Base-by-base conservation (phyloP, 2,797 vertebrate genomes). In the Phaenicophaeus curvirostris region DNA sequence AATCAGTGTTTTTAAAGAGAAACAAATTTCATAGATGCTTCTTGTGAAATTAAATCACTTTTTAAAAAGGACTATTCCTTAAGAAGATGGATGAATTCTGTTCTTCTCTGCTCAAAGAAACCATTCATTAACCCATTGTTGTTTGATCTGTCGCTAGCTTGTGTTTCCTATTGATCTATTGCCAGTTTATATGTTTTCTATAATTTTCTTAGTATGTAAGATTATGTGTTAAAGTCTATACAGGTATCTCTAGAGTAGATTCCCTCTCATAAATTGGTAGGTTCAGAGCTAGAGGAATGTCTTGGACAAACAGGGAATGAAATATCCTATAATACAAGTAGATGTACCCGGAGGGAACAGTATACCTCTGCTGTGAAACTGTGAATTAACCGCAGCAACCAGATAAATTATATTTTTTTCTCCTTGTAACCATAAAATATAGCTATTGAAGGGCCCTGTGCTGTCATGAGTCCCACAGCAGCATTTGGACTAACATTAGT, bases 391-490 rank as follows among this genome's bases (percentile, higher is more conserved):
- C 85, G 84, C 91, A 93, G 91, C 87, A 84, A 86, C 63, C 89
- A 94, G 95, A 95, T 94, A 93, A 96, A 96, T 97, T 93, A 91
- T 91, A 86, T 74, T 79, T 96, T 61, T 91, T 55, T 93, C 89
- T 94, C 79, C 93, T 90, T 95, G 77, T 79, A 96, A 76, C 94
- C 55, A 30, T 96, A 92, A 96, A 97, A 95, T 88, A 91, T 7
- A 94, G 87, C 85, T 82, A 84, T 94, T 95, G 89, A 93, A 94
- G 76, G 80, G 80, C 94, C 63, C 41, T 87, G 50, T 54, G 78
- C 93, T 85, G 48, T 94, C 95, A 74, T 33, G 10, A 91, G 83
- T 94, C 87, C 93, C 95, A 71, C 69, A 72, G 80, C 94, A 96
- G 87, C 74, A 44, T 94, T 94, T 90, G 92, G 80, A 79, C 80